phyloP scores from a whole-genome alignment of 2,797 vertebrate genomes.

The Holocentrus rufus region DNA sequence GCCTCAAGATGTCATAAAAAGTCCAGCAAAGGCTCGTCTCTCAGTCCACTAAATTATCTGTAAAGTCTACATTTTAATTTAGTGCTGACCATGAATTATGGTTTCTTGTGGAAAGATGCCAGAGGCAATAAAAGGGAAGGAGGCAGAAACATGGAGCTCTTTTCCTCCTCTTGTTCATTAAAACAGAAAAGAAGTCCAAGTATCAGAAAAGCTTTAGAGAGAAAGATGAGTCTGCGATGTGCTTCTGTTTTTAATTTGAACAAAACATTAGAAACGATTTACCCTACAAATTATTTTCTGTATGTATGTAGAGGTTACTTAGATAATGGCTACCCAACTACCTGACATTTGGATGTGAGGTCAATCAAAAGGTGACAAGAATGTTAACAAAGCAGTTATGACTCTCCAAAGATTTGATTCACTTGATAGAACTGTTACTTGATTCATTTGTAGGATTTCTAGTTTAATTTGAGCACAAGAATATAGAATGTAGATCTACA shows the following conservation, averaged over 20 bases:
- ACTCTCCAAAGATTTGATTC: neutral
- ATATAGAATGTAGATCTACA: neutral
- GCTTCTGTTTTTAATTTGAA: slow-evolving; percentile 28
- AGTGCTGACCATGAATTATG: slow-evolving; percentile 60
- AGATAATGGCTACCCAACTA: no score
- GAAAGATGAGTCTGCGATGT: slow-evolving; percentile 43
- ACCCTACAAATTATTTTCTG: no score
- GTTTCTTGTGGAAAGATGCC: slow-evolving; percentile 65
- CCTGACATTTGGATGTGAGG: no score
- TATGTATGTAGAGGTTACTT: no score
- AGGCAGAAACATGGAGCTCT: slow-evolving; percentile 31
- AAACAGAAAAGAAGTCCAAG: slow-evolving; percentile 21
- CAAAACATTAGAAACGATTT: slow-evolving; percentile 6
- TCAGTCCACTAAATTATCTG: slow-evolving; percentile 35
- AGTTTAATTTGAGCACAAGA: neutral
- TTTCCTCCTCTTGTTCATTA: no score
- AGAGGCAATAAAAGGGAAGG: slow-evolving; percentile 49
- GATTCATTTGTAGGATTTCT: neutral
- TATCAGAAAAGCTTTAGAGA: slow-evolving; percentile 16
- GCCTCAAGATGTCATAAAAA: neutral
- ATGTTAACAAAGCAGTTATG: neutral
- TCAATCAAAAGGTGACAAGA: neutral
- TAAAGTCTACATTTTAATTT: slow-evolving; percentile 46
- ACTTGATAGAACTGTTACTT: neutral
- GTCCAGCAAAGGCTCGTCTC: slow-evolving; percentile 19